Evolutionary conservation across 2,113 vertebrate genomes (phyloP), one percentile per base, ranked within the genome.

Genomic region (Larimichthys crocea): DNA sequence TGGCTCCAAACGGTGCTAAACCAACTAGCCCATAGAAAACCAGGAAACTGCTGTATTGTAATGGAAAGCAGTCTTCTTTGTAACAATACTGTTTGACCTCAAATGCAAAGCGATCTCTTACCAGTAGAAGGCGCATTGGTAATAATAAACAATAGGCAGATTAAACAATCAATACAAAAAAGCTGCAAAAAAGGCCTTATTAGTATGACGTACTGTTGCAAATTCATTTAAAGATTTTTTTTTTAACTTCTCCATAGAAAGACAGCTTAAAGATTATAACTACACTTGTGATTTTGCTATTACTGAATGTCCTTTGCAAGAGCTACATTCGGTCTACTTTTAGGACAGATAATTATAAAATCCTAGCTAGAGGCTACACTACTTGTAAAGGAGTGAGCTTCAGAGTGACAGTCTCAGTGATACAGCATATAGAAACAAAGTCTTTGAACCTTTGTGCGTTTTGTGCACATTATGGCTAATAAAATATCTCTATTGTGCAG

Each of bases 41-140:
- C 49, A 73, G 66, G 64, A 85, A 71, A 48, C 22, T 11, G 50
- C 49, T n/a, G 46, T 17, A 44, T 24, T 40, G 10, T 26, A 65
- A 70, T 17, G 22, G 35, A 61, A 66, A 67, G 16, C 29, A 5
- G 10, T 52, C 20, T 12, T 66, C 57, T 65, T 42, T 57, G 20
- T 49, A 40, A 42, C 20, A 42, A 3, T 20, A 61, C 55, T 48
- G 20, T 42, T 60, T 56, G 26, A 48, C 15, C 24, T 67, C 53
- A 73, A n/a, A 55, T 53, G 31, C 46, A 73, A 84, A 79, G 11
- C 62, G 24, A 17, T 72, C 40, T 61, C 3, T 65, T 10, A 75
- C 71, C 35, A 26, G 31, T n/a, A 72, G 73, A 42, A 56, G 60
- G n/a, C 65, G 70, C 44, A 59, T 52, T 50, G 48, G 5, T 42